These are phyloP conservation scores for Auanema sp. DNA, from an alignment of 2,888 invertebrate species.

Conservation along the genomic window DNA sequence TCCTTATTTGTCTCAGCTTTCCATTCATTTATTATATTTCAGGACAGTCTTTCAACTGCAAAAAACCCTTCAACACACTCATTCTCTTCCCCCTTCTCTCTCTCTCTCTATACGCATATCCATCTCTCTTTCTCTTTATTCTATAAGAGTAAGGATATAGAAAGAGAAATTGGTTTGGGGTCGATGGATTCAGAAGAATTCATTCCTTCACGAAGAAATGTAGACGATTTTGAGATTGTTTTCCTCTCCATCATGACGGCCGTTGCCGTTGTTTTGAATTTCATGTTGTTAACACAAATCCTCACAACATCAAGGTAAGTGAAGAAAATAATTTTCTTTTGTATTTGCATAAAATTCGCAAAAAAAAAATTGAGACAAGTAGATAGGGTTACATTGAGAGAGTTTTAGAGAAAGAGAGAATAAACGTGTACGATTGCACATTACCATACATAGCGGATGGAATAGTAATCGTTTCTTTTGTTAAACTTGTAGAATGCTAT, in stretches of 20 bases:
- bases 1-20: constrained; percentile 1
- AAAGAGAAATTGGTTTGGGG: not conserved
- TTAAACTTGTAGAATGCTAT: no score
- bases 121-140: not conserved
- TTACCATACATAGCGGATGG: no score
- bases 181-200: constrained; percentile 1
- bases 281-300: constrained; percentile 6
- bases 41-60: not conserved
- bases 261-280: constrained; percentile 36
- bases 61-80: not conserved
- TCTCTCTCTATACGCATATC: no score
- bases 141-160: no score
- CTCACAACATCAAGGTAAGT: constrained; percentile 32
- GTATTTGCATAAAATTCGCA: not conserved
- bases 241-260: constrained; percentile 29
- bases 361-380: no score
- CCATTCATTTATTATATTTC: not conserved
- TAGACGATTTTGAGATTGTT: constrained; percentile 40
- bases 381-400: no score
- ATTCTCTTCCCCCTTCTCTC: not conserved
- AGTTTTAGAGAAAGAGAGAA: not conserved
- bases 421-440: not conserved
- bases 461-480: no score
- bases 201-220: constrained; percentile 8
- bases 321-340: not conserved